phyloP scores from a whole-genome alignment of 2,888 invertebrate species.

The Laothoe populi region DNA sequence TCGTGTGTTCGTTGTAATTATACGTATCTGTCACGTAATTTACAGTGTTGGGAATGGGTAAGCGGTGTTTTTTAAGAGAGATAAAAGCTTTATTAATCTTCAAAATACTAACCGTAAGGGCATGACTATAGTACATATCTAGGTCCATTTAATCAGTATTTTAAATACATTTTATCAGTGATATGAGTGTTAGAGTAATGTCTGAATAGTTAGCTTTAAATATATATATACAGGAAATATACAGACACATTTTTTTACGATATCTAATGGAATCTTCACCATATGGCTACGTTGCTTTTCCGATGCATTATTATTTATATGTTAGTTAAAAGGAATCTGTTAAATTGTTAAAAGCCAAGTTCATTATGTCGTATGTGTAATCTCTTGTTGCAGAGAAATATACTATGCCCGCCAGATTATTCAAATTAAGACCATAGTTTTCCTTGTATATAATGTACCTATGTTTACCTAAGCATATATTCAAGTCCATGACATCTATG shows the following conservation, averaged over 20 bases:
- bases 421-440: neutral
- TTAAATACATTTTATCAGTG: no score
- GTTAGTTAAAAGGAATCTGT: neutral
- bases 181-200: no score
- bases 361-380: no score
- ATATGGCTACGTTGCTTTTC: no score
- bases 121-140: no score
- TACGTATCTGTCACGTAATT: conserved; percentile 16
- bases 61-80: neutral
- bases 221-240: no score
- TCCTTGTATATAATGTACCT: neutral
- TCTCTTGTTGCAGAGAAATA: neutral
- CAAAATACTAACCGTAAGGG: neutral
- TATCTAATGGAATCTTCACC: neutral
- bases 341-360: neutral
- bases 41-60: neutral
- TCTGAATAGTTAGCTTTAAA: no score
- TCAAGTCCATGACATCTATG: neutral
- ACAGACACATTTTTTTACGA: neutral
- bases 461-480: neutral
- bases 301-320: neutral
- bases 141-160: no score
- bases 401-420: neutral
- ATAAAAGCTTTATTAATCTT: neutral
- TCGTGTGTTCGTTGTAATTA: conserved; percentile 20